Percentiles rank a stretch among this genome's conserved stretches.
Evolutionary conservation across 2,888 invertebrate genomes (phyloP).

Genomic region (Punctoribates punctum): DNA sequence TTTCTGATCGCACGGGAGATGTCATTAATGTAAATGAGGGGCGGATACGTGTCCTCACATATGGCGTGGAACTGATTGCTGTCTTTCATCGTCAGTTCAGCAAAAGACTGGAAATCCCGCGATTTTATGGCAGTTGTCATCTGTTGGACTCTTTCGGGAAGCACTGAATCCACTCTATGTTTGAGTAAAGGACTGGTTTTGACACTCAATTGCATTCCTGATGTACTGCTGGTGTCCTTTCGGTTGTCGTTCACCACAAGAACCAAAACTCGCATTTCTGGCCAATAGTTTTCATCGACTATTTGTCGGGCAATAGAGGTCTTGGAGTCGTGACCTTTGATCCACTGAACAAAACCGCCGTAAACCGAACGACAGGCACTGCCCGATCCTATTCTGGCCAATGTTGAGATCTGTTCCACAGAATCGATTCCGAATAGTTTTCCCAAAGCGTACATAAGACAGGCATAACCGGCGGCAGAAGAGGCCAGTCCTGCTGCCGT

Average conservation of each 20-base stretch:
- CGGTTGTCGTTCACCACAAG: constrained; percentile 74
- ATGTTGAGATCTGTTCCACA: constrained; percentile 54
- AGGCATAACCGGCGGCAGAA: constrained; percentile 96
- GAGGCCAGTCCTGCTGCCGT: constrained; percentile 97
- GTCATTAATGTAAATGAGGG: constrained; percentile 87
- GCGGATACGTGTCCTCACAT: constrained; percentile 88
- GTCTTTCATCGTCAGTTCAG: constrained; percentile 92
- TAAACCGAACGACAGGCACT: constrained; percentile 92
- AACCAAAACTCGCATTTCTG: constrained; percentile 80
- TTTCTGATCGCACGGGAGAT: constrained; percentile 73
- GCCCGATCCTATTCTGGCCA: constrained; percentile 65
- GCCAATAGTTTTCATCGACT: constrained; percentile 74
- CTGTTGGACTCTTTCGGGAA: constrained; percentile 66
- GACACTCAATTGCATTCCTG: constrained; percentile 78
- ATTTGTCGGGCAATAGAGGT: constrained; percentile 57
- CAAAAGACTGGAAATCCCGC: constrained; percentile 76
- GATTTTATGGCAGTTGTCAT: constrained; percentile 64
- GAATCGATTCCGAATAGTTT: constrained; percentile 67
- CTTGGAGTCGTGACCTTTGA: constrained; percentile 50
- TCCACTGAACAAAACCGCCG: constrained; percentile 97
- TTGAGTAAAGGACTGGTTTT: constrained; percentile 77
- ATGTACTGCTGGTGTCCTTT: constrained; percentile 80
- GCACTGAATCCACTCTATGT: constrained; percentile 67
- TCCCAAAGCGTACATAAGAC: constrained; percentile 75
- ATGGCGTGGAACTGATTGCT: constrained; percentile 96